Conservation (phyloP, 2,113 vertebrate species). For the Brachirus orientalis region DNA sequence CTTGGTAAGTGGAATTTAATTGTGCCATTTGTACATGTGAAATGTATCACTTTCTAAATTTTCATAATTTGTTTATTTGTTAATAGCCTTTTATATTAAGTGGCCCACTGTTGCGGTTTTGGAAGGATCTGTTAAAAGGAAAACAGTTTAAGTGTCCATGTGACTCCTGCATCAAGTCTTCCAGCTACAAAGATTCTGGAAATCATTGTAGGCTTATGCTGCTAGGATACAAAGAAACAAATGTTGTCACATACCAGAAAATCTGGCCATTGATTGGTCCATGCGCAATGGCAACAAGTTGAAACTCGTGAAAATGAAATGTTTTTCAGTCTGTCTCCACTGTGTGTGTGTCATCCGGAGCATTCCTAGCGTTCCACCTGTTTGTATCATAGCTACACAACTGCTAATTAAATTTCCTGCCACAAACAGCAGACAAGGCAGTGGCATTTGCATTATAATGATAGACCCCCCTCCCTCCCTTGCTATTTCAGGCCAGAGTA, state of each 20-base stretch:
- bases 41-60: constrained; percentile 50
- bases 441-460: constrained; percentile 87
- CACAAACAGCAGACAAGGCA: constrained; percentile 81
- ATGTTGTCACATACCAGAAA: constrained; percentile 46
- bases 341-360: constrained; percentile 63
- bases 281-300: constrained; percentile 68
- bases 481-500: constrained; percentile 61
- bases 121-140: constrained; percentile 31
- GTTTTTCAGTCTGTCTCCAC: constrained; percentile 58
- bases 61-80: constrained; percentile 43
- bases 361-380: constrained; percentile 90
- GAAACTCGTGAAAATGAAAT: constrained; percentile 77
- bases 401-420: constrained; percentile 87
- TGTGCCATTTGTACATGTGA: constrained; percentile 51
- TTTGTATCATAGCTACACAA: constrained; percentile 84
- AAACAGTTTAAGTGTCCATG: constrained; percentile 39
- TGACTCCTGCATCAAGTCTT: constrained; percentile 40
- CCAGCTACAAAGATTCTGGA: constrained; percentile 51
- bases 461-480: constrained; percentile 29
- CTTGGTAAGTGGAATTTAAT: constrained; percentile 74
- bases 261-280: constrained; percentile 50
- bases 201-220: constrained; percentile 45
- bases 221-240: constrained; percentile 69
- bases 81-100: constrained; percentile 31
- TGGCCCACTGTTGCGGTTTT: constrained; percentile 20